These are phyloP conservation scores for Diarsia dahlii DNA, from an alignment of 2,888 invertebrate species.

Conservation along the genomic window DNA sequence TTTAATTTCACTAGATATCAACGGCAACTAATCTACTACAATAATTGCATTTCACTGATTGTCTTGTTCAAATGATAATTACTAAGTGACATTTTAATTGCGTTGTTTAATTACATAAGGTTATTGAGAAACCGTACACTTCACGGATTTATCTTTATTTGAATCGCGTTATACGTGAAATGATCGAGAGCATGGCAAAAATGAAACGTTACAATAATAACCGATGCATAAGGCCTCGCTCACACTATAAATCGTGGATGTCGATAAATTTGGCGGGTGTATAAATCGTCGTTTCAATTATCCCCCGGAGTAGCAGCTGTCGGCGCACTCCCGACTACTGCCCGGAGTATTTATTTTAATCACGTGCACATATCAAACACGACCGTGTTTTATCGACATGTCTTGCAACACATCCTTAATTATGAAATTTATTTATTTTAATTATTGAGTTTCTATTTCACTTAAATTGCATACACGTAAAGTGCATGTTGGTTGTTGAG, in stretches of 20 bases:
- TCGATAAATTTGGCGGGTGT: slow-evolving; percentile 89
- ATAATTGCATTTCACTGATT: slow-evolving; percentile 75
- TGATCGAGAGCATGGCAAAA: slow-evolving; percentile 69
- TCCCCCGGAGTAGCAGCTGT: slow-evolving; percentile 87
- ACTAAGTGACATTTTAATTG: slow-evolving; percentile 73
- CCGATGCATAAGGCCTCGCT: slow-evolving; percentile 70
- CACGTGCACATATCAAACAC: slow-evolving; percentile 80
- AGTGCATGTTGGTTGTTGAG: slow-evolving; percentile 22
- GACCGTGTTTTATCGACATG: slow-evolving; percentile 81
- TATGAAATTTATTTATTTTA: slow-evolving; percentile 73
- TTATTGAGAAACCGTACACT: slow-evolving; percentile 62
- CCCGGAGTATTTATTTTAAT: slow-evolving; percentile 88
- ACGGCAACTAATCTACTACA: slow-evolving; percentile 64
- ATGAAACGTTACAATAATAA: slow-evolving; percentile 74
- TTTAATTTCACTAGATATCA: slow-evolving; percentile 66
- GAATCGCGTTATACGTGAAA: slow-evolving; percentile 57
- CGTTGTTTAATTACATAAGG: slow-evolving; percentile 60
- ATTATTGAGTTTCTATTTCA: slow-evolving; percentile 36
- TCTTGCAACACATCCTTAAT: slow-evolving; percentile 75
- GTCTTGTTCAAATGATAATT: slow-evolving; percentile 72
- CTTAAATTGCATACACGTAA: slow-evolving; percentile 25
- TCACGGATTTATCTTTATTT: slow-evolving; percentile 66
- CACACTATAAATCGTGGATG: slow-evolving; percentile 84
- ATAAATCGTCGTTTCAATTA: slow-evolving; percentile 90
- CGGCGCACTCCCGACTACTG: slow-evolving; percentile 80